phyloP scores from a whole-genome alignment of 2,888 invertebrate species.

The Drosophila stalkeri region DNA sequence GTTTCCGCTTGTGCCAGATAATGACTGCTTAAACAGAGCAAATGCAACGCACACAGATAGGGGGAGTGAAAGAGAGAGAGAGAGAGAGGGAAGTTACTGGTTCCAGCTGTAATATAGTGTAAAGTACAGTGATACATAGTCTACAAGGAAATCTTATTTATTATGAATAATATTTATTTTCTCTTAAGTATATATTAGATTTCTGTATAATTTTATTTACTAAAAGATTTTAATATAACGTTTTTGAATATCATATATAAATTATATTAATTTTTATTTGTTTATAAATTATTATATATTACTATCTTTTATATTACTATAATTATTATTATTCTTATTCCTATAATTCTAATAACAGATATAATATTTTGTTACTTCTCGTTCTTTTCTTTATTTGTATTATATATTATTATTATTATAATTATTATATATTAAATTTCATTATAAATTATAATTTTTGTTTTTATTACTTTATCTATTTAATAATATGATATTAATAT shows the following conservation, averaged over 20 bases:
- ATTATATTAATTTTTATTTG: no score
- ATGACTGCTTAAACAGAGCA: conserved; percentile 73
- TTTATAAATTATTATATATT: no score
- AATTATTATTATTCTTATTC: no score
- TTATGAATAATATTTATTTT: no score
- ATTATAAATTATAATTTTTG: no score
- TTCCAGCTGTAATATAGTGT: conserved; percentile 18
- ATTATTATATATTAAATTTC: background rate
- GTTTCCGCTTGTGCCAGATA: conserved; percentile 74
- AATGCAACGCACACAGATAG: conserved; percentile 21
- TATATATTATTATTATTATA: background rate
- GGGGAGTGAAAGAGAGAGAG: background rate
- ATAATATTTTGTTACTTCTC: no score
- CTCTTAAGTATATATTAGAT: no score
- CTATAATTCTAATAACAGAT: no score
- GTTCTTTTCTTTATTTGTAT: background rate
- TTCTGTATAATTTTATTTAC: no score
- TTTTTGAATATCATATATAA: no score
- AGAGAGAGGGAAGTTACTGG: conserved; percentile 1
- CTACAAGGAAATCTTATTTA: background rate
- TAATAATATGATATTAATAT: background rate
- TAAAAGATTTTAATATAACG: no score
- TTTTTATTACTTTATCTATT: background rate
- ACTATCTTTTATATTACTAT: no score
- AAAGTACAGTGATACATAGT: background rate